Evolutionary conservation across 2,113 vertebrate species (phyloP).

Genomic region (Ascaphus truei): DNA sequence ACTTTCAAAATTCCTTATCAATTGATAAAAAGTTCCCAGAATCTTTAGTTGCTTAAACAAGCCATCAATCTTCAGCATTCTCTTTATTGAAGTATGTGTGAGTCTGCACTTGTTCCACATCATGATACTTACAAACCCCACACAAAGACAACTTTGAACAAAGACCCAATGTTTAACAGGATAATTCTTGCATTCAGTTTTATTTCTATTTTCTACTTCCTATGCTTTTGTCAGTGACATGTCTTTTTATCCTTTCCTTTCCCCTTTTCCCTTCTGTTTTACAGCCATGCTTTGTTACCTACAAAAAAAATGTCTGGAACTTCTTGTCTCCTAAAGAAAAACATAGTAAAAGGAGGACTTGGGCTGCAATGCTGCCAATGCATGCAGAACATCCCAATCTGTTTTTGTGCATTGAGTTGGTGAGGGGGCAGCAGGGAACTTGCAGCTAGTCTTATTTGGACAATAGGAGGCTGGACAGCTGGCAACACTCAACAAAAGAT

Average conservation of each 20-base stretch:
- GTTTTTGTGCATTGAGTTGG: conserved; percentile 81
- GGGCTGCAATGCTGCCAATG: conserved; percentile 65
- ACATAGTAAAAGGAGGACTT: conserved; percentile 64
- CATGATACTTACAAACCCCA: conserved; percentile 50
- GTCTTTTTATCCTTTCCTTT: conserved; percentile 52
- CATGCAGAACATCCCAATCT: conserved; percentile 77
- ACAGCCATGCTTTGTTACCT: conserved; percentile 67
- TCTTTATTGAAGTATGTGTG: conserved; percentile 48
- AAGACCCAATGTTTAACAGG: conserved; percentile 62
- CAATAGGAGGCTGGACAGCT: conserved; percentile 85
- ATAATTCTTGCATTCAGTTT: conserved; percentile 71
- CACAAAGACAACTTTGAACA: conserved; percentile 45
- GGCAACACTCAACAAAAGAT: conserved; percentile 76
- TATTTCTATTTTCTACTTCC: conserved; percentile 61
- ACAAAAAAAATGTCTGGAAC: conserved; percentile 69
- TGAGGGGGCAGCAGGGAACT: conserved; percentile 68
- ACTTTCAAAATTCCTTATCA: not conserved
- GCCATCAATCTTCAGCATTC: conserved; percentile 51
- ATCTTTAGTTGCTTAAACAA: conserved; percentile 46
- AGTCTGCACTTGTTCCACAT: conserved; percentile 42
- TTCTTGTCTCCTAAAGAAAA: conserved; percentile 62
- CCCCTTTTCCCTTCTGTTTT: conserved; percentile 59
- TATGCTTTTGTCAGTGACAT: conserved; percentile 59
- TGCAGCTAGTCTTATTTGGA: conserved; percentile 75
- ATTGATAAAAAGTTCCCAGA: conserved; percentile 21